Evolutionary conservation across 1,140 invertebrate genomes (phyloP).

Genomic region (Tetranychus urticae): DNA sequence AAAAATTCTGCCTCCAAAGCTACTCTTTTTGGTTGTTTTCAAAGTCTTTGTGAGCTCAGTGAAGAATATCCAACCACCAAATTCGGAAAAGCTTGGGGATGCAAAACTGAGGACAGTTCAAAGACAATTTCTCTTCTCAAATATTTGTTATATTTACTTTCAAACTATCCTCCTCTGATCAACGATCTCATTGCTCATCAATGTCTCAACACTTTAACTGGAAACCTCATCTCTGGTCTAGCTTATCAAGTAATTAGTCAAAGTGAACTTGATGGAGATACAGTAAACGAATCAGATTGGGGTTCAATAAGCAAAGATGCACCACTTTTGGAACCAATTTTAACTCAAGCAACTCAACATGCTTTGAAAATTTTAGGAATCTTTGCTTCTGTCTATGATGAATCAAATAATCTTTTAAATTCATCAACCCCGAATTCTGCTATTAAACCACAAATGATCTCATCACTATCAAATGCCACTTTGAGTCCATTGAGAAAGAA

Average conservation of each 20-base stretch:
- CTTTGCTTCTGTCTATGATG: conserved; percentile 2
- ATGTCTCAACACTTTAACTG: conserved; percentile 32
- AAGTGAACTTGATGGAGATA: not conserved
- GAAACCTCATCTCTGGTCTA: conserved; percentile 36
- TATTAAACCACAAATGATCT: not conserved
- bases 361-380: conserved; percentile 2
- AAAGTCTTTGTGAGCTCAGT: conserved; percentile 25
- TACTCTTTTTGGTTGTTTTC: not conserved
- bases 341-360: not conserved
- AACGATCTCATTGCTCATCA: conserved; percentile 37
- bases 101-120: not conserved
- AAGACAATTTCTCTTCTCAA: not conserved
- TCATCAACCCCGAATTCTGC: not conserved
- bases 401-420: not conserved
- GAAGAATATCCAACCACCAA: conserved; percentile 15
- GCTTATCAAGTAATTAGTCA: not conserved
- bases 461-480: not conserved
- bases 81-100: conserved; percentile 1
- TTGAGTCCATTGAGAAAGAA: conserved; percentile 2
- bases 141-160: conserved; percentile 23
- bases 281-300: not conserved
- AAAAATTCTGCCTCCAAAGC: not conserved
- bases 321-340: not conserved
- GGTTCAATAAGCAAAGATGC: not conserved
- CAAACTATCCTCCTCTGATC: conserved; percentile 31